Evolutionary conservation across 2,888 invertebrate genomes (phyloP).

Genomic region (Fabriciana adippe): DNA sequence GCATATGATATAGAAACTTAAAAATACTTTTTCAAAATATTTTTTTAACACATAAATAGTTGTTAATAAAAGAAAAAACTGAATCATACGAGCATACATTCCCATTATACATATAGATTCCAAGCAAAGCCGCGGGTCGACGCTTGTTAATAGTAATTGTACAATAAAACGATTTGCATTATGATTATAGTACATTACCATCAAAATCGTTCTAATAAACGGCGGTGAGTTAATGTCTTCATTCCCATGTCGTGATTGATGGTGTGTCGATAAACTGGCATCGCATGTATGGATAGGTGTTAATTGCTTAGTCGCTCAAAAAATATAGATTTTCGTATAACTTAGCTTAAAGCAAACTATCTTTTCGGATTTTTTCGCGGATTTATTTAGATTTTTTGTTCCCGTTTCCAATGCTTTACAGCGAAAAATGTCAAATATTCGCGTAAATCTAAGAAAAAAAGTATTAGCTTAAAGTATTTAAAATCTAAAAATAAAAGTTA

Average conservation of each 20-base stretch:
- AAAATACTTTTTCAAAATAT: too few species aligned
- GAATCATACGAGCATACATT: too few species aligned
- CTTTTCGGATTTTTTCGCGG: too few species aligned
- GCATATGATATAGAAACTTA: too few species aligned
- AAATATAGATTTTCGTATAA: too few species aligned
- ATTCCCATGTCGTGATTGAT: constrained; percentile 51
- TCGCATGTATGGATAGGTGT: constrained; percentile 11
- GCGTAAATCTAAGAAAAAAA: too few species aligned
- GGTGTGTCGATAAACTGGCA: constrained; percentile 36
- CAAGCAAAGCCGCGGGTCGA: constrained; percentile 8
- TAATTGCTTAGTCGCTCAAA: constrained; percentile 12
- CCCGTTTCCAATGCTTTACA: too few species aligned
- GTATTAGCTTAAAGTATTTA: background rate
- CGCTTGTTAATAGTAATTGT: constrained; percentile 35
- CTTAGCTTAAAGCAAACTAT: background rate
- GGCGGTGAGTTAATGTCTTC: constrained; percentile 58
- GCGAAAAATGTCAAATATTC: too few species aligned
- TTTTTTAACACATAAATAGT: too few species aligned
- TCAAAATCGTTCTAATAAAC: constrained; percentile 74
- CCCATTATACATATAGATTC: background rate
- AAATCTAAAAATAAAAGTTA: background rate
- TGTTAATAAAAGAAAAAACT: too few species aligned
- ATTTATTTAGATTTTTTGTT: too few species aligned
- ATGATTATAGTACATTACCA: constrained; percentile 46
- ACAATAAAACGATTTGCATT: constrained; percentile 70